Evolutionary conservation across 2,888 invertebrate species (phyloP), one percentile per base, ranked within the genome.

Genomic region (Hirtodrosophila cameraria): DNA sequence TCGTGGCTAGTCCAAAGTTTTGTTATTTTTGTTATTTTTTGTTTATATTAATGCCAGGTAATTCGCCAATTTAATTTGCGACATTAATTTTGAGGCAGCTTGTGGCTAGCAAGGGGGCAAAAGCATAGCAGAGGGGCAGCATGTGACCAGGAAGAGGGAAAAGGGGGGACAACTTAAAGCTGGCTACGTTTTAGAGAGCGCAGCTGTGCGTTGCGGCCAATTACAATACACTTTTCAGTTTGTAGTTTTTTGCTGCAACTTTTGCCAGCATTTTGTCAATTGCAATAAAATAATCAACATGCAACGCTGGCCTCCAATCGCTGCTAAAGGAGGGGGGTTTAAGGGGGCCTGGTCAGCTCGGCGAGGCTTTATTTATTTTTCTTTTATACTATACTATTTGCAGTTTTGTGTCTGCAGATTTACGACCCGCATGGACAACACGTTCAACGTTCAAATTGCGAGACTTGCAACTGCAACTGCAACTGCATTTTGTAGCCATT

Each of bases 201-300:
- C 75, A 75, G 73, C 75, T 75, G 75, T 63, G 76, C 73, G 75
- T 75, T 27, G 58, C 28, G 36, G 41, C 58, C 75, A 77, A 85
- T 85, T 85, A 85, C 82, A 82, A 76, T 76, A 65, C 64, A 62
- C 49, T 67, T 67, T 75, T 66, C 39, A 39, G 69, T 57, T 68
- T 7, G 55, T 39, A 23, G 50, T 66, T 58, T 61, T 59, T 55
- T 57, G 49, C 58, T 57, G 49, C 58, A 41, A 36, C 49, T 58
- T 58, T 65, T 64, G 58, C 63, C 33, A 30, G 65, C 64, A 68
- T 81, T 84, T 83, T 85, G 83, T 79, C 83, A 84, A 84, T 84
- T 76, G 82, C 82, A 85, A 86, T 86, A 86, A 86, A 83, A 86
- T 83, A 86, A 84, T 86, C 83, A 86, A 81, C 86, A 76, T 83